These are phyloP conservation scores for Phrynosoma blainvillii DNA, from an alignment of 2,113 vertebrate species.

Conservation along the genomic window DNA sequence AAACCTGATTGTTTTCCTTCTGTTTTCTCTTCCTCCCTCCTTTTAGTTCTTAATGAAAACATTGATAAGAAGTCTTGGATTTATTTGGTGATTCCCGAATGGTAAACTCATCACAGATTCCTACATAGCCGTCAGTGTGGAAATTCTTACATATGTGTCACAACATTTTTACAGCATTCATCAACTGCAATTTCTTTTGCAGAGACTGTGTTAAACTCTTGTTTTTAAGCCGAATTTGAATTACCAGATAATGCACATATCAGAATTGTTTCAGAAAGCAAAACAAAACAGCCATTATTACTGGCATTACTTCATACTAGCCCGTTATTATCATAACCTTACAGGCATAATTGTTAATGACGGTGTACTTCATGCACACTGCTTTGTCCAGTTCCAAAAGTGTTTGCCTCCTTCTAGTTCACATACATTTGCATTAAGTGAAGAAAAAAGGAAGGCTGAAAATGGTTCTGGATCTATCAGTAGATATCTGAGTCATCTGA, in stretches of 20 bases:
- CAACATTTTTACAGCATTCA: conserved; percentile 43
- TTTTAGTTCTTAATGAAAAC: conserved; percentile 48
- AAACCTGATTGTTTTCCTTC: neutral
- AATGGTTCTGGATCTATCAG: neutral
- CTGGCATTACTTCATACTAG: neutral
- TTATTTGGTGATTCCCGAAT: conserved; percentile 15
- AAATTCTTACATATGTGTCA: conserved; percentile 36
- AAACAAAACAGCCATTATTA: conserved; percentile 21
- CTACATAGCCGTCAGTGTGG: conserved; percentile 2
- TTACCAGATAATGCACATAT: conserved; percentile 19
- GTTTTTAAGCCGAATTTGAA: conserved; percentile 19
- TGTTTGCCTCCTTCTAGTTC: neutral
- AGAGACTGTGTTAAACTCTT: neutral
- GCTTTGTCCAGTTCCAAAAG: neutral
- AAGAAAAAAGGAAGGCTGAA: neutral
- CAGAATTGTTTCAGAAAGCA: conserved; percentile 31
- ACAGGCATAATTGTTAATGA: neutral
- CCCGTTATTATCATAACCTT: neutral
- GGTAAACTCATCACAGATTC: conserved; percentile 6
- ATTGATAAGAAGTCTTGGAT: conserved; percentile 27
- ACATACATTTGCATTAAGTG: conserved; percentile 17
- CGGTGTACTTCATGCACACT: neutral
- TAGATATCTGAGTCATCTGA: neutral
- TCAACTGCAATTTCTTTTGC: conserved; percentile 10
- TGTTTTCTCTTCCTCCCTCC: neutral